Conservation (phyloP, 2,113 vertebrate genomes). For the Hemiprocne comata region DNA sequence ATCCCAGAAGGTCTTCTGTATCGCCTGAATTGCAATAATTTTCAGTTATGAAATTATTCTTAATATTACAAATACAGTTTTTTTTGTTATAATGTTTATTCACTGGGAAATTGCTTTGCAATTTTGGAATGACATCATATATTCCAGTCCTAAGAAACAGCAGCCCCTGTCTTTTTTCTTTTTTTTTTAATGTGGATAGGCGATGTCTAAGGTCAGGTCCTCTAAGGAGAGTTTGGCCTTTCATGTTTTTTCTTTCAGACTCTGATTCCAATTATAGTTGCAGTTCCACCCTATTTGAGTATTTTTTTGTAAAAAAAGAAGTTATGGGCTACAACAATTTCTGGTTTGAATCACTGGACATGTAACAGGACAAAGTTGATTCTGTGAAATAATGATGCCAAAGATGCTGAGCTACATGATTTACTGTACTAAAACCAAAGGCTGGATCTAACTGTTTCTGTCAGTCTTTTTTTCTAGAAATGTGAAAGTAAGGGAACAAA, state of each 20-base stretch:
- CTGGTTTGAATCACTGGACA: constrained; percentile 22
- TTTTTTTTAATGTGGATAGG: not conserved
- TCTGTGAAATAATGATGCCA: constrained; percentile 1
- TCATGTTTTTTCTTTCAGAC: constrained; percentile 20
- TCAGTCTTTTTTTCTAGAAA: not conserved
- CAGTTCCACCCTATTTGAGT: not conserved
- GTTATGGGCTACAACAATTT: not conserved
- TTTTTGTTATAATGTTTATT: not conserved
- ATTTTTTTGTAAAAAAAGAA: not conserved
- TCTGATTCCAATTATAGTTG: constrained; percentile 29
- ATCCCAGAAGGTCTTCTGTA: not conserved
- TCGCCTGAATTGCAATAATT: not conserved
- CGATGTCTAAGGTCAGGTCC: not conserved
- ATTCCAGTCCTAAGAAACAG: not conserved
- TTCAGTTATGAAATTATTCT: not conserved
- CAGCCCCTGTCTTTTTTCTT: not conserved
- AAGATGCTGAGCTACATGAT: not conserved
- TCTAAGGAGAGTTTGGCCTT: not conserved
- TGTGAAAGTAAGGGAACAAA: not conserved
- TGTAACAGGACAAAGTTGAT: not conserved
- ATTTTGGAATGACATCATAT: not conserved
- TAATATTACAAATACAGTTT: not conserved
- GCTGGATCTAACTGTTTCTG: not conserved
- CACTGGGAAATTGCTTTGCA: not conserved
- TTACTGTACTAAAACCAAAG: not conserved